These are phyloP conservation scores for Lepus americanus DNA, from an alignment of 2,113 vertebrate genomes.

Conservation along the genomic window DNA sequence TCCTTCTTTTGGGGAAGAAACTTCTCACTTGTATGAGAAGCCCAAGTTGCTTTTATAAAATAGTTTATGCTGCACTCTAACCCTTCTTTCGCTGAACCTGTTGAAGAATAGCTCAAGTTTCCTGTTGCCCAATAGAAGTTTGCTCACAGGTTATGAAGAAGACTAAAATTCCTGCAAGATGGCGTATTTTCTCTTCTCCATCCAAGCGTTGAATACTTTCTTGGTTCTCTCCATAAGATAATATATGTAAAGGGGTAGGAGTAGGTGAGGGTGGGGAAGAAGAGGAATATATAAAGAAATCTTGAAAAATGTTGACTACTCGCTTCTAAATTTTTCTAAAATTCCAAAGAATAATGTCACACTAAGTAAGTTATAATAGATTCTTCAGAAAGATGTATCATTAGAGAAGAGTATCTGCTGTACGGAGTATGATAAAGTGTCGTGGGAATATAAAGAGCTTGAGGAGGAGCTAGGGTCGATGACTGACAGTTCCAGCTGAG, in stretches of 20 bases:
- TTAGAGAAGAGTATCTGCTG: neutral
- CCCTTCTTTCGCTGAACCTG: neutral
- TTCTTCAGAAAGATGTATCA: neutral
- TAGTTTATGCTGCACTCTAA: neutral
- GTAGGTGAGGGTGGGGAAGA: accelerated
- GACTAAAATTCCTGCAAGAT: neutral
- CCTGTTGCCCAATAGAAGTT: neutral
- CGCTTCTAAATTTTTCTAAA: neutral
- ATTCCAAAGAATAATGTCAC: neutral
- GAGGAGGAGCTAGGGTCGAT: too few relatives aligned
- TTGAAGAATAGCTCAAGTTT: neutral
- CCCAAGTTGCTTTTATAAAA: neutral
- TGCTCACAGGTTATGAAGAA: neutral
- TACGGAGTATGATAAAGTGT: neutral
- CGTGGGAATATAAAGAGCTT: too few relatives aligned
- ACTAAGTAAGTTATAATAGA: neutral
- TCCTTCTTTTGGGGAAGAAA: neutral
- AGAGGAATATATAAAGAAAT: neutral
- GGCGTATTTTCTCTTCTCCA: neutral
- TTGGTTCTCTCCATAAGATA: neutral
- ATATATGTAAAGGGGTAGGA: neutral
- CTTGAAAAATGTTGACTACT: neutral
- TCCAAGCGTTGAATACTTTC: neutral
- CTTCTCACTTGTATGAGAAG: neutral
- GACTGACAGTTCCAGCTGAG: too few relatives aligned